Percentiles rank a stretch among this genome's conserved stretches.
phyloP scores from a whole-genome alignment of 2,888 invertebrate genomes.

The Drosophila kuntzei region DNA sequence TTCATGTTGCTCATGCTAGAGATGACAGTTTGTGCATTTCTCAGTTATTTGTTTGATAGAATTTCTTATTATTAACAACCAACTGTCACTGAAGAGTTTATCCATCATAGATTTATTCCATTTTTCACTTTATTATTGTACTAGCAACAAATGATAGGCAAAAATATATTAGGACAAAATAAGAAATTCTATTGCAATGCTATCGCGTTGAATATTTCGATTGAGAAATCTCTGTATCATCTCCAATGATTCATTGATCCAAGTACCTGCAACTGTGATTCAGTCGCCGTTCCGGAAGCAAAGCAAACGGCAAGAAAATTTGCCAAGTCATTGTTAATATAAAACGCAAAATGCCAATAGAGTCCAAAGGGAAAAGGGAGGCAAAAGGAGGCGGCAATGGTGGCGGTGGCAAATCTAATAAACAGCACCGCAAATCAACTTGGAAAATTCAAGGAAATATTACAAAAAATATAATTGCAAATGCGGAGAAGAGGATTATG shows the following conservation, averaged over 20 bases:
- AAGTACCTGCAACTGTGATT: slow-evolving; percentile 8
- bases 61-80: not conserved
- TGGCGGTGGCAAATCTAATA: slow-evolving; percentile 62
- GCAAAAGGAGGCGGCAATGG: not conserved
- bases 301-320: slow-evolving; percentile 72
- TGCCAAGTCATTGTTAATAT: slow-evolving; percentile 68
- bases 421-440: slow-evolving; percentile 62
- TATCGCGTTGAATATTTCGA: not conserved
- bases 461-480: slow-evolving; percentile 42
- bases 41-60: not conserved
- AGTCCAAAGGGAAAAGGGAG: slow-evolving; percentile 9
- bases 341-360: slow-evolving; percentile 27
- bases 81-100: not conserved
- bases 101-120: no score
- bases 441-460: slow-evolving; percentile 42
- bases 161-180: not conserved
- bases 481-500: slow-evolving; percentile 32
- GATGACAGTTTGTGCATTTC: slow-evolving; percentile 8
- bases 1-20: not conserved
- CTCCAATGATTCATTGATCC: slow-evolving; percentile 15
- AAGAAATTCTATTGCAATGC: not conserved
- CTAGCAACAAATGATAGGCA: no score
- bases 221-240: slow-evolving; percentile 9
- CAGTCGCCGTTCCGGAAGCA: slow-evolving; percentile 63
- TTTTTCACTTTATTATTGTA: no score